Evolutionary conservation across 2,888 invertebrate species (phyloP).

Genomic region (Eugnorisma glareosa): DNA sequence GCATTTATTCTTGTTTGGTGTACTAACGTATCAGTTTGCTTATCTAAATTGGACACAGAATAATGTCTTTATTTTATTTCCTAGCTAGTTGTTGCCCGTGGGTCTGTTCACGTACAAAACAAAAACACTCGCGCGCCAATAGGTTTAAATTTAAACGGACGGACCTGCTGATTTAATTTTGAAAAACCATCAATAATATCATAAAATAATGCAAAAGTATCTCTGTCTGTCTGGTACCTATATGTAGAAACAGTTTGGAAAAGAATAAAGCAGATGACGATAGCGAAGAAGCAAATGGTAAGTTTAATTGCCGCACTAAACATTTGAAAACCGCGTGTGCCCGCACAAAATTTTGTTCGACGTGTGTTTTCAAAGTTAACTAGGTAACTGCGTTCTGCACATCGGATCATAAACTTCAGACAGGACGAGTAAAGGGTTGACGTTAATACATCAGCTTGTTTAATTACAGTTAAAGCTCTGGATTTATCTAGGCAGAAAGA

Average conservation of each 20-base stretch:
- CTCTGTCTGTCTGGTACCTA: neutral
- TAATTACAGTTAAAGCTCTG: constrained; percentile 33
- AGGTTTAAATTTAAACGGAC: neutral
- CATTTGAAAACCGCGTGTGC: neutral
- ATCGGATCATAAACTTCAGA: constrained; percentile 51
- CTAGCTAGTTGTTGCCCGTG: neutral
- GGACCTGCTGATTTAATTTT: neutral
- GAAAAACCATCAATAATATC: neutral
- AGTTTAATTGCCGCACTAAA: neutral
- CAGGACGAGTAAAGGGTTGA: constrained; percentile 33
- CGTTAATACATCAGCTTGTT: constrained; percentile 19
- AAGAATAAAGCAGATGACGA: neutral
- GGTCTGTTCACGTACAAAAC: neutral
- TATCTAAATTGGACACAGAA: constrained; percentile 18
- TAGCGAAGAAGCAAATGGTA: neutral
- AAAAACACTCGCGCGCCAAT: neutral
- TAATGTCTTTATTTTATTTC: constrained; percentile 19
- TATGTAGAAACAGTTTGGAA: neutral
- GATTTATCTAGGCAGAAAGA: constrained; percentile 1
- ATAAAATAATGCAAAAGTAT: neutral
- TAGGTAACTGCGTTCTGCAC: constrained; percentile 31
- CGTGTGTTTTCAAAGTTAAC: constrained; percentile 39
- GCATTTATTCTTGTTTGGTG: constrained; percentile 8
- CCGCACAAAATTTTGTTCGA: neutral
- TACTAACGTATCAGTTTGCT: constrained; percentile 11